A percentile compares a stretch with the other conserved stretches of the same genome.
These are phyloP conservation scores for Tipula vernalis DNA, from an alignment of 2,888 invertebrate genomes.

Conservation along the genomic window DNA sequence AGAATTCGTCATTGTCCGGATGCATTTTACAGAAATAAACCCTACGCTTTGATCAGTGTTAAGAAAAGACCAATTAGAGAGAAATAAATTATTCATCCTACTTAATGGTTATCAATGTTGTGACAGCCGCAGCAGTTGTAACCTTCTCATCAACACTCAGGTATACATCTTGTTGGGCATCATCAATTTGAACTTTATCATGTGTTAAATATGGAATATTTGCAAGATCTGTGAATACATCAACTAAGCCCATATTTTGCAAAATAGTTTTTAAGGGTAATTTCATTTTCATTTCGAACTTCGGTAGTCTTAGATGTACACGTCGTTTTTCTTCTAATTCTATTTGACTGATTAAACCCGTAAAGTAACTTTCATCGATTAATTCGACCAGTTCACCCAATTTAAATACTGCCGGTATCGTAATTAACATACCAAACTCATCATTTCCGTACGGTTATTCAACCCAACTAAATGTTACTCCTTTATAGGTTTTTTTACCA, in stretches of 20 bases:
- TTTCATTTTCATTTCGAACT: constrained; percentile 26
- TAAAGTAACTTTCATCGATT: neutral
- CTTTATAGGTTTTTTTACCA: neutral
- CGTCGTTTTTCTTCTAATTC: neutral
- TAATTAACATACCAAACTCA: constrained; percentile 30
- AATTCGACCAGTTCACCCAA: neutral
- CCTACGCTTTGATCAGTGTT: too few species aligned
- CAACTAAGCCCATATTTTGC: constrained; percentile 14
- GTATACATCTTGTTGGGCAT: constrained; percentile 39
- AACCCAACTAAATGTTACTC: constrained; percentile 25
- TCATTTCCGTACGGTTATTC: constrained; percentile 47
- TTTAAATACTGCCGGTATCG: neutral
- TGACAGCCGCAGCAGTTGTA: constrained; percentile 38
- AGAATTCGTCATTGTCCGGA: too few species aligned
- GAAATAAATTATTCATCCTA: too few species aligned
- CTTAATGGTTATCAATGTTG: too few species aligned
- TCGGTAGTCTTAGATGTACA: constrained; percentile 20
- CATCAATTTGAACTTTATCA: constrained; percentile 28
- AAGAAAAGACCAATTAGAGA: too few species aligned
- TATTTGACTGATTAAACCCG: neutral
- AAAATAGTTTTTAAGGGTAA: constrained; percentile 29
- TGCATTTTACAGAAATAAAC: too few species aligned
- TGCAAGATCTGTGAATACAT: constrained; percentile 34
- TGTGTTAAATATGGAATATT: constrained; percentile 28
- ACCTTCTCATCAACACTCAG: constrained; percentile 43